Evolutionary conservation across 2,797 vertebrate genomes (phyloP).

Genomic region (Apogon hyalosoma): DNA sequence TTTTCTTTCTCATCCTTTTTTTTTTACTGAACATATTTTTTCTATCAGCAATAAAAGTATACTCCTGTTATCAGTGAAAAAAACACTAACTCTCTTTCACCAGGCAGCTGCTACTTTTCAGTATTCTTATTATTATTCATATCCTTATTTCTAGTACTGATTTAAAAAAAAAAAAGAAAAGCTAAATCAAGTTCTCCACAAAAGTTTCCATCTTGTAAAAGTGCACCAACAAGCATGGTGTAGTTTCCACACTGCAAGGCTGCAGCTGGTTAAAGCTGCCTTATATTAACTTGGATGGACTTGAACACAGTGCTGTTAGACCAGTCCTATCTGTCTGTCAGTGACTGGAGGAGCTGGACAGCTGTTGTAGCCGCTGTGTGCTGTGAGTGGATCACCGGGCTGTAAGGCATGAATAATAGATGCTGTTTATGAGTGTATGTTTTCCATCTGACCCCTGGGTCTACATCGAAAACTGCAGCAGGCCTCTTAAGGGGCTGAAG

Average conservation of each 20-base stretch:
- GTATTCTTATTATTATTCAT: too few relatives aligned
- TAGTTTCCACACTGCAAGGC: not conserved
- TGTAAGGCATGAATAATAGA: conserved; percentile 87
- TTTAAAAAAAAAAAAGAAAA: too few relatives aligned
- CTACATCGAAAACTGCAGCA: conserved; percentile 80
- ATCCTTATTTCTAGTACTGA: too few relatives aligned
- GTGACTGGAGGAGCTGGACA: conserved; percentile 66
- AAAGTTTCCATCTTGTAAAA: too few relatives aligned
- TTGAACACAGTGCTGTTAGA: conserved; percentile 35
- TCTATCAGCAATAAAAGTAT: too few relatives aligned
- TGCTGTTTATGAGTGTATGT: conserved; percentile 90
- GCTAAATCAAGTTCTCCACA: too few relatives aligned
- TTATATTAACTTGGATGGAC: conserved; percentile 44
- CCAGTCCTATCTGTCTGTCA: conserved; percentile 45
- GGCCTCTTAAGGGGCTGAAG: conserved; percentile 77
- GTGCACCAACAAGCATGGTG: too few relatives aligned
- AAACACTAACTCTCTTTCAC: too few relatives aligned
- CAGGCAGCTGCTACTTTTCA: too few relatives aligned
- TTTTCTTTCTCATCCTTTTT: too few relatives aligned
- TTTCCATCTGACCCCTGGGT: conserved; percentile 90
- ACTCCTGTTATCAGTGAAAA: too few relatives aligned
- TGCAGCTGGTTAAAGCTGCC: conserved; percentile 50
- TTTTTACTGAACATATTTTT: too few relatives aligned
- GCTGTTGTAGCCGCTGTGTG: conserved; percentile 65
- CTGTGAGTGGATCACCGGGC: conserved; percentile 79